Percentiles rank a stretch among this genome's conserved stretches.
Conservation (phyloP, 2,888 invertebrate species). For the Cataglyphis cursor region DNA sequence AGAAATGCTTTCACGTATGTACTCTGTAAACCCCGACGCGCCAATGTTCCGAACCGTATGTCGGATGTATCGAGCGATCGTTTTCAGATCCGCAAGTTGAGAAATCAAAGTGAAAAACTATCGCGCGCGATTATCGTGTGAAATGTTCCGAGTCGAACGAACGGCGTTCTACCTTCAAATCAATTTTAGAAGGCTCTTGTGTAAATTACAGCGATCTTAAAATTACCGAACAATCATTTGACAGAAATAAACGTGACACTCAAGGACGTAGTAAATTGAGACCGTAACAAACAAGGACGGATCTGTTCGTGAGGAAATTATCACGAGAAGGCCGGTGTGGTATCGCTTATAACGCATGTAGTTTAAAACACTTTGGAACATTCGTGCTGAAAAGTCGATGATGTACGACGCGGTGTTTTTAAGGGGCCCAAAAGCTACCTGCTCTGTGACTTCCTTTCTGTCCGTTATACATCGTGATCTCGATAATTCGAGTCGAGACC, state of each 20-base stretch:
- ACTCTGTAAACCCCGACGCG: constrained; percentile 47
- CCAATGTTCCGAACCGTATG: constrained; percentile 39
- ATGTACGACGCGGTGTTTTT: constrained; percentile 45
- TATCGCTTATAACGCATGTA: constrained; percentile 12
- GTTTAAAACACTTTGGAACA: constrained; percentile 39
- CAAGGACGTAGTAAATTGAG: constrained; percentile 44
- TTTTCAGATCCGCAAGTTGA: constrained; percentile 53
- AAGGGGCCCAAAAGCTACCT: constrained; percentile 57
- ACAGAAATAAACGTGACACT: constrained; percentile 24
- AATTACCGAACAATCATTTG: not conserved
- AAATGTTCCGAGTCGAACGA: constrained; percentile 11
- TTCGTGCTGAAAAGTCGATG: constrained; percentile 47
- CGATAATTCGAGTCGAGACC: constrained; percentile 63
- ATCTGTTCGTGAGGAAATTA: constrained; percentile 42
- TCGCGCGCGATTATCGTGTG: constrained; percentile 24
- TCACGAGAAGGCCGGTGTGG: constrained; percentile 40
- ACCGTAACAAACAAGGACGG: constrained; percentile 33
- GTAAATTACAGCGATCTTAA: not conserved
- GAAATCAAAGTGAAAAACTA: constrained; percentile 17
- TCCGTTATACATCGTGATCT: constrained; percentile 41
- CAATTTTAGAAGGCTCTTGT: not conserved
- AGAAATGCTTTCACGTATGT: constrained; percentile 59
- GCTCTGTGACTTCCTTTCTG: constrained; percentile 54
- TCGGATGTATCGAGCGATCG: constrained; percentile 55
- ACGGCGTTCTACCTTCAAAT: not conserved